These are phyloP conservation scores for Oceanodroma tethys DNA, from an alignment of 2,113 vertebrate species.

Conservation along the genomic window DNA sequence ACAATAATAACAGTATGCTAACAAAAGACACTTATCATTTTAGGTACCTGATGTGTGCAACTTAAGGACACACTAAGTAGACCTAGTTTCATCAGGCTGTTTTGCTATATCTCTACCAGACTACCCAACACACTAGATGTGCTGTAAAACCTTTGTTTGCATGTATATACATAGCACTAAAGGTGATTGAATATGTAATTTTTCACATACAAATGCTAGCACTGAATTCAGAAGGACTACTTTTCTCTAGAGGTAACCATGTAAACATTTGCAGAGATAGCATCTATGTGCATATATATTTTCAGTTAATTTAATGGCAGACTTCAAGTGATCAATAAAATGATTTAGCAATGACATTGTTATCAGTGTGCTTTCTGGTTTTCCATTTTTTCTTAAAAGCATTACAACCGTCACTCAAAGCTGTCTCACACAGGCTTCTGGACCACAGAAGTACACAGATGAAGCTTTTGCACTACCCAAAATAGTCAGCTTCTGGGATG, in stretches of 20 bases:
- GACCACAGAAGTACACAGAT: background rate
- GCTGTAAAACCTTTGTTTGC: background rate
- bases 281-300: background rate
- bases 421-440: background rate
- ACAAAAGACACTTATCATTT: background rate
- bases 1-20: background rate
- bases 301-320: background rate
- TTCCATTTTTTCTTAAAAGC: background rate
- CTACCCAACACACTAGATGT: background rate
- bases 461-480: background rate
- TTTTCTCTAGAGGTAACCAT: background rate
- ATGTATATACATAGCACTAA: background rate
- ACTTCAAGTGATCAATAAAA: background rate
- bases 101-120: background rate
- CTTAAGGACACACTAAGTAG: background rate
- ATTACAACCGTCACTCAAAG: background rate
- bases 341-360: background rate
- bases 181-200: background rate
- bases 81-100: background rate
- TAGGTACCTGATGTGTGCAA: background rate
- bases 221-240: background rate
- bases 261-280: background rate
- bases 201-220: background rate
- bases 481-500: background rate
- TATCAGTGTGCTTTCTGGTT: background rate